Conservation (phyloP, 2,888 invertebrate genomes). For the Mythimna ferrago region DNA sequence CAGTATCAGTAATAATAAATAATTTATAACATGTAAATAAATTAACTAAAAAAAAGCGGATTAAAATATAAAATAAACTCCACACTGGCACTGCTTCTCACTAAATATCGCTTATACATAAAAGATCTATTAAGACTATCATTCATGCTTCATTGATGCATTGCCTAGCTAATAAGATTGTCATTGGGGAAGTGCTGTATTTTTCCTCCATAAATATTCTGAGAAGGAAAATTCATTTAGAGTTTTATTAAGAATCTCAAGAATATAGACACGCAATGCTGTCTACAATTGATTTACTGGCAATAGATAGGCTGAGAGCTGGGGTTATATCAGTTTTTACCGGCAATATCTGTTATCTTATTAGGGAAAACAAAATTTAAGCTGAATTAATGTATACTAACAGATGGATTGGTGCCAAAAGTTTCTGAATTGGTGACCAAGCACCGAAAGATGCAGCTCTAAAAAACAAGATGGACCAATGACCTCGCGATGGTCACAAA, state of each 20-base stretch:
- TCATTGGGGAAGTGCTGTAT: neutral
- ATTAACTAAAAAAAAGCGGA: too few relatives aligned
- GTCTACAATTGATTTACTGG: slow-evolving; percentile 23
- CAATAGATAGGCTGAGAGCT: neutral
- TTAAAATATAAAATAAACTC: neutral
- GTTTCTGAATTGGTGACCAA: too few relatives aligned
- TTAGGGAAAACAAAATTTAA: too few relatives aligned
- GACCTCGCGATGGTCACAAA: too few relatives aligned
- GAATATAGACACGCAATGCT: slow-evolving; percentile 11
- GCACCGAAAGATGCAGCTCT: too few relatives aligned
- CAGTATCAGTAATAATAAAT: too few relatives aligned
- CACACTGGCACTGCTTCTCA: neutral
- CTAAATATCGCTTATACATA: neutral
- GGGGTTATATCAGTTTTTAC: neutral
- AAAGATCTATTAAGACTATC: neutral
- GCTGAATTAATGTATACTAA: too few relatives aligned
- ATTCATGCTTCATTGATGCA: neutral
- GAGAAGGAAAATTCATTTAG: neutral
- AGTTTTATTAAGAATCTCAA: slow-evolving; percentile 13
- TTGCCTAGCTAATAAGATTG: neutral
- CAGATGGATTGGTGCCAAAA: too few relatives aligned
- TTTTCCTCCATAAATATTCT: neutral
- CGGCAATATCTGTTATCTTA: too few relatives aligned
- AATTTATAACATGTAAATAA: too few relatives aligned
- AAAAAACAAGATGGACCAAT: too few relatives aligned